These are phyloP conservation scores for Spongia lamella DNA, from an alignment of 37 sponge, comb jelly and placozoan species.

Conservation along the genomic window DNA sequence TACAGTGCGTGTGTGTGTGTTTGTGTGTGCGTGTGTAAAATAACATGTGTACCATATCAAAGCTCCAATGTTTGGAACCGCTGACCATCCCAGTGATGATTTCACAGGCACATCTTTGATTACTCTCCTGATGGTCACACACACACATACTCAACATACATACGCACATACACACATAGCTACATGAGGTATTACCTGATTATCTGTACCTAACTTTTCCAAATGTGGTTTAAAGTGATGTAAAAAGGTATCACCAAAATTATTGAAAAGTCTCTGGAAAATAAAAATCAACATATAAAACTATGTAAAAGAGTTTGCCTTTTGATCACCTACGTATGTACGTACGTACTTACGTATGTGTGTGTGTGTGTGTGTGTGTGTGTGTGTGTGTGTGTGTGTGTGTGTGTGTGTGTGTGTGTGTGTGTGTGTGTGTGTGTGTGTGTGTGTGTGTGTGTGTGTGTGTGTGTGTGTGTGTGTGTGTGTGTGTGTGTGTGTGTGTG, in stretches of 20 bases:
- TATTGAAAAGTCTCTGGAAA: constrained; percentile 62
- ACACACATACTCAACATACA: not conserved
- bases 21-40: not conserved
- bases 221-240: constrained; percentile 62
- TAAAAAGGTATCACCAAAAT: constrained; percentile 55
- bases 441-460: too few species aligned
- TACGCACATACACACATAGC: not conserved
- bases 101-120: constrained; percentile 83
- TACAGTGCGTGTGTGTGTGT: not conserved
- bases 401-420: too few species aligned
- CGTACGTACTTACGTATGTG: constrained; percentile 13
- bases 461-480: too few species aligned
- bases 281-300: not conserved
- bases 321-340: not conserved
- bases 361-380: too few species aligned
- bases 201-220: constrained; percentile 51
- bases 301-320: not conserved
- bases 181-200: constrained; percentile 38
- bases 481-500: too few species aligned
- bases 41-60: constrained; percentile 53
- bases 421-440: too few species aligned
- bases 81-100: constrained; percentile 71
- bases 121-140: constrained; percentile 58
- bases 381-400: too few species aligned
- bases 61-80: constrained; percentile 83